These are phyloP conservation scores for Hylaeus anthracinus DNA, from an alignment of 1,140 invertebrate species.

Conservation along the genomic window DNA sequence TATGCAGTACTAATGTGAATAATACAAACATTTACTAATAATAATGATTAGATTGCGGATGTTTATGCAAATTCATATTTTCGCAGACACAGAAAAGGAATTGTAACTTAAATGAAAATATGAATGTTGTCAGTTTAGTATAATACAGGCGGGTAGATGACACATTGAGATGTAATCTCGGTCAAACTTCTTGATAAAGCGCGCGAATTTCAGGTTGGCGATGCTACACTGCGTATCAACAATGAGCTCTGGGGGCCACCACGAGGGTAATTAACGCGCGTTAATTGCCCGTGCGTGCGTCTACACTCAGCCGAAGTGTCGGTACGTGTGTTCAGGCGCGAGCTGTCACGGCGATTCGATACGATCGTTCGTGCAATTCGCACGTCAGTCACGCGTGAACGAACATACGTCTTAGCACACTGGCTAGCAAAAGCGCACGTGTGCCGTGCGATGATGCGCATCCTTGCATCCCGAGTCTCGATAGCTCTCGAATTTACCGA, in stretches of 20 bases:
- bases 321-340: slow-evolving; percentile 57
- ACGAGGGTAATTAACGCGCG: slow-evolving; percentile 71
- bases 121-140: no score
- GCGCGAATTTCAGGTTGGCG: background rate
- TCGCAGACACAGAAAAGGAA: no score
- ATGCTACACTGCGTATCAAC: slow-evolving; percentile 18
- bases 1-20: no score
- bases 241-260: slow-evolving; percentile 53
- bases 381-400: slow-evolving; percentile 74
- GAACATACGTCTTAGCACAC: slow-evolving; percentile 43
- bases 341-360: slow-evolving; percentile 71
- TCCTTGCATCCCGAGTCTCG: slow-evolving; percentile 1
- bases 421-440: slow-evolving; percentile 19
- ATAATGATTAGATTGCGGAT: no score
- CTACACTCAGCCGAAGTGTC: slow-evolving; percentile 37
- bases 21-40: no score
- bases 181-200: no score
- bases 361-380: slow-evolving; percentile 72
- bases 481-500: background rate
- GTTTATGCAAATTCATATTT: no score
- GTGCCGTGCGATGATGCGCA: slow-evolving; percentile 29
- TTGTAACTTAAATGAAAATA: no score
- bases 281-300: slow-evolving; percentile 70
- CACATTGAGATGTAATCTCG: no score
- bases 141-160: no score